Evolutionary conservation across 2,888 invertebrate species (phyloP).

Genomic region (Drosophila nigricruria): DNA sequence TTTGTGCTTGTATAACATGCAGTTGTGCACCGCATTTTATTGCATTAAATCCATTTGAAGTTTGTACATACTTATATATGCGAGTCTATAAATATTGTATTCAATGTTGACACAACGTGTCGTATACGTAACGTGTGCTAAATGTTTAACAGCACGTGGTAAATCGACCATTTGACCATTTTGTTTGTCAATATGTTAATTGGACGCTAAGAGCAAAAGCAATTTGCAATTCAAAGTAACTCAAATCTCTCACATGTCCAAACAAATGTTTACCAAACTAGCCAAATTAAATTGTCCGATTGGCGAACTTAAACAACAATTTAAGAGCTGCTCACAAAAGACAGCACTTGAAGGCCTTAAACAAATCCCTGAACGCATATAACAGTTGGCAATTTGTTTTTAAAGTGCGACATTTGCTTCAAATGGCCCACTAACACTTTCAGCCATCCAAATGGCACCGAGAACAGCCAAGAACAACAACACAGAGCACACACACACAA

Average conservation of each 20-base stretch:
- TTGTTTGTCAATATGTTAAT: constrained; percentile 39
- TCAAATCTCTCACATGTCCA: constrained; percentile 11
- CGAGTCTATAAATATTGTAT: constrained; percentile 17
- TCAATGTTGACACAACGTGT: constrained; percentile 28
- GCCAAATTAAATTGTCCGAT: neutral
- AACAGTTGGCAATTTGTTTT: constrained; percentile 34
- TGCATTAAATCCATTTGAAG: neutral
- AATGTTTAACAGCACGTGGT: constrained; percentile 26
- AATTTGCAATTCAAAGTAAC: constrained; percentile 24
- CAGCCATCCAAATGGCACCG: constrained; percentile 26
- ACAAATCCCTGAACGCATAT: constrained; percentile 30
- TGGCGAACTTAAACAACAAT: constrained; percentile 8
- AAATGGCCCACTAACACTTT: constrained; percentile 43
- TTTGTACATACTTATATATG: neutral
- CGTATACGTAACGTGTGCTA: constrained; percentile 35
- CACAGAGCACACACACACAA: constrained; percentile 1
- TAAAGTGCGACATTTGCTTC: constrained; percentile 49
- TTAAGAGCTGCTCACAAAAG: constrained; percentile 15
- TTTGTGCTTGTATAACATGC: neutral
- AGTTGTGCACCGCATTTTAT: neutral
- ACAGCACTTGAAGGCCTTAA: constrained; percentile 24
- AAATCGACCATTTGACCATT: constrained; percentile 20
- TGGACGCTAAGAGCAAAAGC: constrained; percentile 19
- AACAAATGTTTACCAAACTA: constrained; percentile 22
- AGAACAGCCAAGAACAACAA: constrained; percentile 17